These are phyloP conservation scores for Acanthis flammea DNA, from an alignment of 2,797 vertebrate genomes.

Conservation along the genomic window DNA sequence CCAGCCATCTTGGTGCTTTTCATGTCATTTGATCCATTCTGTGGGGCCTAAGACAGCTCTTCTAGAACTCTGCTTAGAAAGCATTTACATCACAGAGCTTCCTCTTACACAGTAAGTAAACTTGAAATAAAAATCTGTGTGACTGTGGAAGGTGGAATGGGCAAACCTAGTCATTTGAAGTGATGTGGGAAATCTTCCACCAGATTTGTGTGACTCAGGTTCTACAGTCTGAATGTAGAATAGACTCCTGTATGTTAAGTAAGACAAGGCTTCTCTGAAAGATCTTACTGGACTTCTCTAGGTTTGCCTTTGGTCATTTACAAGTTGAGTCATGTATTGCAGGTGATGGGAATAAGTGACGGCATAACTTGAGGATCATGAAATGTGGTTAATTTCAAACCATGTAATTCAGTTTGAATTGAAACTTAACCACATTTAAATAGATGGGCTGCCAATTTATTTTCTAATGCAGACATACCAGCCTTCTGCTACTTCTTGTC, in stretches of 20 bases:
- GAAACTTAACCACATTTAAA: conserved; percentile 66
- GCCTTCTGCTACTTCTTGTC: conserved; percentile 56
- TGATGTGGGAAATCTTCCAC: neutral
- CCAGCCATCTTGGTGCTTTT: neutral
- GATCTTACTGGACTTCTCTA: neutral
- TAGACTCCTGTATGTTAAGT: neutral
- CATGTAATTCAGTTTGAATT: conserved; percentile 67
- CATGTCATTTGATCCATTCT: neutral
- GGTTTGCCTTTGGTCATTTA: conserved; percentile 51
- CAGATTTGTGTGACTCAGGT: neutral
- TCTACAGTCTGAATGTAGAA: neutral
- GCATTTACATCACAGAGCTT: neutral
- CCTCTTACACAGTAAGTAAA: neutral
- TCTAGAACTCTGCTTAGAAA: neutral
- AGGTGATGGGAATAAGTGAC: neutral
- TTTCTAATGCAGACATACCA: conserved; percentile 51
- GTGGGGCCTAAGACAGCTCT: neutral
- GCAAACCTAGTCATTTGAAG: neutral
- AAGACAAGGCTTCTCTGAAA: conserved; percentile 30
- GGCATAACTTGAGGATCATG: conserved; percentile 23
- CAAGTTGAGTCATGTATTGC: conserved; percentile 37
- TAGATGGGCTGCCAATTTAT: conserved; percentile 53
- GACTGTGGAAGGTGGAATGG: neutral
- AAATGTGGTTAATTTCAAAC: conserved; percentile 65
- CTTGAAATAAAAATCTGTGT: neutral